A percentile compares a stretch with the other conserved stretches of the same genome.
phyloP scores from a whole-genome alignment of 2,797 vertebrate species.

The Pelobates cultripes region DNA sequence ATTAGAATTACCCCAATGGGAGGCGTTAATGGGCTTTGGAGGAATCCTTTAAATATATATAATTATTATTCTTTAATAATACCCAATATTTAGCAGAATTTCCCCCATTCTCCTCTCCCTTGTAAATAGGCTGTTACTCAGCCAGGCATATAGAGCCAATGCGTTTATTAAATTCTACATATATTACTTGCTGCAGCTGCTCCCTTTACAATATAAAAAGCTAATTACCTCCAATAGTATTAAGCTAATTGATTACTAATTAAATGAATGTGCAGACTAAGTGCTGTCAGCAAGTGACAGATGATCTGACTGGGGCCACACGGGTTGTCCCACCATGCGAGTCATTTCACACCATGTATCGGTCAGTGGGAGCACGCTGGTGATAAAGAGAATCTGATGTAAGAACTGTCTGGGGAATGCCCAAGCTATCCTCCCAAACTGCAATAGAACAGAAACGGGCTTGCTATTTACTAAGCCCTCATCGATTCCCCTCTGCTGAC shows the following conservation, averaged over 20 bases:
- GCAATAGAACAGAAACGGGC: too few relatives aligned
- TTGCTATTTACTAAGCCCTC: too few relatives aligned
- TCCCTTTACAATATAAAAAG: conserved; percentile 94
- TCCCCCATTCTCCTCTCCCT: conserved; percentile 54
- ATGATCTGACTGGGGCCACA: conserved; percentile 80
- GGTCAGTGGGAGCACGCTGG: conserved; percentile 78
- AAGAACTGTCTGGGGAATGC: conserved; percentile 76
- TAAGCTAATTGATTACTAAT: conserved; percentile 99
- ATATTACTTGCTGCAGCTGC: conserved; percentile 97
- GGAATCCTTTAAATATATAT: too few relatives aligned
- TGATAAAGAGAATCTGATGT: conserved; percentile 87
- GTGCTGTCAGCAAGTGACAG: conserved; percentile 91
- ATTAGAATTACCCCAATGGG: too few relatives aligned
- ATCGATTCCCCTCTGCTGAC: too few relatives aligned
- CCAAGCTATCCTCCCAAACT: too few relatives aligned
- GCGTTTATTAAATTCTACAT: conserved; percentile 88
- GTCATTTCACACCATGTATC: conserved; percentile 77
- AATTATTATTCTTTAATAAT: too few relatives aligned
- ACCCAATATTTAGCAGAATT: too few relatives aligned
- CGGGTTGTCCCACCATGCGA: conserved; percentile 72
- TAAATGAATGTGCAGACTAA: conserved; percentile 96
- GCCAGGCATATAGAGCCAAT: conserved; percentile 63
- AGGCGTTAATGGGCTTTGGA: too few relatives aligned
- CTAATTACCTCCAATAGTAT: conserved; percentile 99
- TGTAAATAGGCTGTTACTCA: conserved; percentile 87